A percentile compares a stretch with the other conserved stretches of the same genome.
Conservation (phyloP, 2,888 invertebrate species). For the Cremastinae sp. region DNA sequence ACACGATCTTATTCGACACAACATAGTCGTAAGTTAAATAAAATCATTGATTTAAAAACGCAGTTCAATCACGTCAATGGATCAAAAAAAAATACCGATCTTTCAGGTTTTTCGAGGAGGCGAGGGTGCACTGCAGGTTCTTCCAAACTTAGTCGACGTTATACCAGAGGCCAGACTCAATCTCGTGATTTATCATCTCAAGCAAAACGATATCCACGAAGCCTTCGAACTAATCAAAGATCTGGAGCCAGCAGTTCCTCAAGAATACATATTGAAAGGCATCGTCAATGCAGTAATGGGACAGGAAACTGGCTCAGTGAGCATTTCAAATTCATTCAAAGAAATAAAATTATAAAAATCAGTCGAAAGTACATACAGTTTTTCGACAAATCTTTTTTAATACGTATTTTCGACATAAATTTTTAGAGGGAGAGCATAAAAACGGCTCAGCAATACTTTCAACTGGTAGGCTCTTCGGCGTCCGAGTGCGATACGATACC, state of each 20-base stretch:
- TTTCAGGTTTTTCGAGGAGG: conserved; percentile 90
- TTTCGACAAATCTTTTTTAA: no score
- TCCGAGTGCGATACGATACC: conserved; percentile 99
- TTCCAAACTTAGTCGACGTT: conserved; percentile 95
- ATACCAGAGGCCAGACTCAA: conserved; percentile 98
- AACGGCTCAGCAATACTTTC: conserved; percentile 97
- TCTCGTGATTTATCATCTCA: conserved; percentile 95
- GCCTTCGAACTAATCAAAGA: conserved; percentile 95
- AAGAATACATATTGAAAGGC: conserved; percentile 97
- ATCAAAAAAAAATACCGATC: not conserved
- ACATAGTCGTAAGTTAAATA: conserved; percentile 86
- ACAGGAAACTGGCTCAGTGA: conserved; percentile 94
- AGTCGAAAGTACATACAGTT: no score
- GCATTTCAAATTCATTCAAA: conserved; percentile 73
- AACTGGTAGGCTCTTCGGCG: conserved; percentile 96
- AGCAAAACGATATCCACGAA: conserved; percentile 93
- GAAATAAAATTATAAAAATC: not conserved
- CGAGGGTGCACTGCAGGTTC: conserved; percentile 94
- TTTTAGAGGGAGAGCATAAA: conserved; percentile 95
- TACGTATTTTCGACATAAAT: conserved; percentile 8
- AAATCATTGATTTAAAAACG: not conserved
- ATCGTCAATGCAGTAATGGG: conserved; percentile 97
- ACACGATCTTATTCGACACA: conserved; percentile 96
- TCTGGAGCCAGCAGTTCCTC: conserved; percentile 94
- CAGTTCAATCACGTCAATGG: not conserved